Conservation (phyloP, 2,888 invertebrate species). For the Gortyna flavago region DNA sequence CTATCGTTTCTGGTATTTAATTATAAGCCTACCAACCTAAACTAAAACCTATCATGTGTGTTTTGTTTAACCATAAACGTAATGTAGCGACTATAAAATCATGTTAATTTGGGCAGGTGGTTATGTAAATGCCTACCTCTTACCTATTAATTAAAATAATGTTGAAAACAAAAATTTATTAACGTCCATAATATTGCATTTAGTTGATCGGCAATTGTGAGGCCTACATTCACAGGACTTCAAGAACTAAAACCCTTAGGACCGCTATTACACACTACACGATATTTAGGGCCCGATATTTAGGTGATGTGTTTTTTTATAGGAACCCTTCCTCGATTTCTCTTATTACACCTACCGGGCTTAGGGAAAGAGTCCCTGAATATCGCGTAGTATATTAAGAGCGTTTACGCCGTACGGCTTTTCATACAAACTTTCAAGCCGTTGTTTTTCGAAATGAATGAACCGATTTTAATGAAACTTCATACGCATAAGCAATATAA, state of each 20-base stretch:
- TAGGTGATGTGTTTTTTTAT: no score
- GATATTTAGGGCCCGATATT: no score
- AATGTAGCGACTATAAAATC: constrained; percentile 8
- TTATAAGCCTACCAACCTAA: background rate
- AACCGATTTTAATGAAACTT: no score
- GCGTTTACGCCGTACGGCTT: no score
- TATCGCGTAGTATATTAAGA: no score
- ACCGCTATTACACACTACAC: background rate
- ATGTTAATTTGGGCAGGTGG: constrained; percentile 39
- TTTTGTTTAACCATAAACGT: background rate
- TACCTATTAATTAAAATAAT: constrained; percentile 1
- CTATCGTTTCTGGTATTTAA: background rate
- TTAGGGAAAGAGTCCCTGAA: no score
- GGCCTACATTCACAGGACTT: background rate
- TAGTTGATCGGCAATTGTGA: background rate
- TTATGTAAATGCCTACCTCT: constrained; percentile 2
- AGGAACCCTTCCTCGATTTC: no score
- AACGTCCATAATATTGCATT: background rate
- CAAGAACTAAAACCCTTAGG: background rate
- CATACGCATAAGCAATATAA: no score
- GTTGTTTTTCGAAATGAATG: no score
- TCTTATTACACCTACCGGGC: no score
- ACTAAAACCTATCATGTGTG: background rate
- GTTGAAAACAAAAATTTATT: background rate
- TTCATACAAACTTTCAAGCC: no score